These are phyloP conservation scores for Pollimyrus isidori DNA, from an alignment of 2,113 vertebrate species.

Conservation along the genomic window DNA sequence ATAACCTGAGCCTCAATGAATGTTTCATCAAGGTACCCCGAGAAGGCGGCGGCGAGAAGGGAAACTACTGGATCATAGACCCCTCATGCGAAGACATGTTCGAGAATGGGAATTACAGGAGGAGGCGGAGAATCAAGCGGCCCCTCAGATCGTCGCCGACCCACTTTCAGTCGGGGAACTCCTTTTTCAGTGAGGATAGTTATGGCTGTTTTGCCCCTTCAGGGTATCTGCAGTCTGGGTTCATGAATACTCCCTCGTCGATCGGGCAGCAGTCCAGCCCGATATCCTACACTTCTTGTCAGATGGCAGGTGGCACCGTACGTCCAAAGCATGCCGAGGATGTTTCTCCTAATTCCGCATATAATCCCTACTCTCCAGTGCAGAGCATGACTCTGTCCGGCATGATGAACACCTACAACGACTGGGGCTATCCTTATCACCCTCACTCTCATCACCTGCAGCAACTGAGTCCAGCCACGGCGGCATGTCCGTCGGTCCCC, in stretches of 20 bases:
- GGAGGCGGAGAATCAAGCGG: constrained; percentile 76
- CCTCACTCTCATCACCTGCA: constrained; percentile 57
- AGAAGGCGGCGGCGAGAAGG: constrained; percentile 50
- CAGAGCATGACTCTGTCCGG: constrained; percentile 71
- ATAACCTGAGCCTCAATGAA: constrained; percentile 83
- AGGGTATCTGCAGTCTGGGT: constrained; percentile 75
- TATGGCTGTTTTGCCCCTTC: constrained; percentile 75
- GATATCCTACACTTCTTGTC: constrained; percentile 72
- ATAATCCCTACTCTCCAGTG: constrained; percentile 70
- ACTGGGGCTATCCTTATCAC: constrained; percentile 63
- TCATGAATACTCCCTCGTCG: constrained; percentile 76
- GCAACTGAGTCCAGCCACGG: constrained; percentile 61
- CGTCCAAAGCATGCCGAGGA: constrained; percentile 67
- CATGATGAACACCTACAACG: constrained; percentile 79
- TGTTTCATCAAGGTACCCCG: constrained; percentile 80
- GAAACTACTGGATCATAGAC: constrained; percentile 85
- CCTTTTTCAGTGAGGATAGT: constrained; percentile 62
- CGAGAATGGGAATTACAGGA: constrained; percentile 82
- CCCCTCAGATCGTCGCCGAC: constrained; percentile 73
- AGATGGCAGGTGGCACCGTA: constrained; percentile 68
- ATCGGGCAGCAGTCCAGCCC: constrained; percentile 69
- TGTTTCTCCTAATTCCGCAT: constrained; percentile 62
- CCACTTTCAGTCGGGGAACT: constrained; percentile 72
- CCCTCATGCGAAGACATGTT: constrained; percentile 87
- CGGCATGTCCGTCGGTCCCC: constrained; percentile 60